Conservation (phyloP, 2,113 vertebrate genomes). For the Plecturocebus donacophilus region DNA sequence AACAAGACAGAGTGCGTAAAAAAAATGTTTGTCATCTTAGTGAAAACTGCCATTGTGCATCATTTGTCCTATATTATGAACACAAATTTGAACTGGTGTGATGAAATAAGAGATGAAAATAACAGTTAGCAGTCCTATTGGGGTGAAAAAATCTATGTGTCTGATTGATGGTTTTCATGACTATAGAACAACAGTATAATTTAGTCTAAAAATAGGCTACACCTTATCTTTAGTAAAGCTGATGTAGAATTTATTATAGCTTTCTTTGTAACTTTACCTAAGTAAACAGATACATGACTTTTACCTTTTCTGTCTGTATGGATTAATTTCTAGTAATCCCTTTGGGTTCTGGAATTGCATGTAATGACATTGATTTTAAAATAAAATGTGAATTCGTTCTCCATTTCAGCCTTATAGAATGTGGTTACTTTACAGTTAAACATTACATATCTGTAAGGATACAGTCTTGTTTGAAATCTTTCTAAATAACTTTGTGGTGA, state of each 20-base stretch:
- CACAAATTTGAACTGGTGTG: background rate
- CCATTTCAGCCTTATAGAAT: background rate
- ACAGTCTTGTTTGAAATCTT: constrained; percentile 39
- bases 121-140: background rate
- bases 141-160: background rate
- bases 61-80: background rate
- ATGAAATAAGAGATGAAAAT: constrained; percentile 33
- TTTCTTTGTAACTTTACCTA: constrained; percentile 23
- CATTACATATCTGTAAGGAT: background rate
- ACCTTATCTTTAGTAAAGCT: constrained; percentile 16
- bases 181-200: background rate
- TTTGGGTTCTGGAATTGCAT: constrained; percentile 31
- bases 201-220: background rate
- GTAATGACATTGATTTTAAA: constrained; percentile 30
- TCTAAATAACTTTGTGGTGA: background rate
- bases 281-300: constrained; percentile 39
- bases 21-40: background rate
- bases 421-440: background rate
- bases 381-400: constrained; percentile 18
- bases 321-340: constrained; percentile 10
- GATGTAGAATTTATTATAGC: background rate
- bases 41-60: background rate
- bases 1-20: background rate
- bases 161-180: background rate
- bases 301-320: constrained; percentile 8